Percentiles rank a stretch among this genome's conserved stretches.
Conservation (phyloP, 92 coral and sea anemone species). For the Umimayanthus chanpuru region DNA sequence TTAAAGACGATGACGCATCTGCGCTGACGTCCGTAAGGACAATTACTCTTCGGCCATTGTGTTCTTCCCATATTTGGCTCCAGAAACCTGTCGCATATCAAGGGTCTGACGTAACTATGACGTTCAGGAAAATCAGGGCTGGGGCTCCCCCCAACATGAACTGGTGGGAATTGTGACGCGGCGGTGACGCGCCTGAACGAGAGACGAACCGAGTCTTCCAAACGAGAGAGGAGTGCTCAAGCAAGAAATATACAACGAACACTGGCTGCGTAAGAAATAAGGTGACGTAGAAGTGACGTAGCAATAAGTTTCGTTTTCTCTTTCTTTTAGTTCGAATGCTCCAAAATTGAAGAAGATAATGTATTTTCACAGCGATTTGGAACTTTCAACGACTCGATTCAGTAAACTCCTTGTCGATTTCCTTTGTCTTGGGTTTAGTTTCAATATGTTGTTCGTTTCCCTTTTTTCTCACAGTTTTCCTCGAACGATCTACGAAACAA, state of each 20-base stretch:
- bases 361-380: slow-evolving; percentile 38
- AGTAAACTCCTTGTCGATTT: slow-evolving; percentile 45
- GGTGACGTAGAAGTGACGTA: slow-evolving; percentile 99
- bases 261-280: slow-evolving; percentile 99
- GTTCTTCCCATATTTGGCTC: slow-evolving; percentile 37
- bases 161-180: slow-evolving; percentile 86
- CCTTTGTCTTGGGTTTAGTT: slow-evolving; percentile 68
- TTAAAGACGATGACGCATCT: slow-evolving; percentile 28
- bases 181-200: slow-evolving; percentile 88
- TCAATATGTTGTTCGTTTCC: slow-evolving; percentile 79
- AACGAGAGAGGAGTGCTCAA: slow-evolving; percentile 59
- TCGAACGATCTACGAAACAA: slow-evolving; percentile 46
- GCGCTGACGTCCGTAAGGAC: slow-evolving; percentile 19
- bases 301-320: slow-evolving; percentile 99
- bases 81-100: slow-evolving; percentile 53
- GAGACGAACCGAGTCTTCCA: slow-evolving; percentile 72
- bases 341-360: slow-evolving; percentile 45
- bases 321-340: slow-evolving; percentile 69
- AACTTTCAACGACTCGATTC: slow-evolving; percentile 33
- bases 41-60: slow-evolving; percentile 18
- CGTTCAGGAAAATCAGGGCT: slow-evolving; percentile 65
- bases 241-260: slow-evolving; percentile 98
- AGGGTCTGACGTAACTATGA: slow-evolving; percentile 92
- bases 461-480: slow-evolving; percentile 52
- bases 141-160: slow-evolving; percentile 78